phyloP scores from a whole-genome alignment of 2,113 vertebrate genomes.

The Dasyurus viverrinus region DNA sequence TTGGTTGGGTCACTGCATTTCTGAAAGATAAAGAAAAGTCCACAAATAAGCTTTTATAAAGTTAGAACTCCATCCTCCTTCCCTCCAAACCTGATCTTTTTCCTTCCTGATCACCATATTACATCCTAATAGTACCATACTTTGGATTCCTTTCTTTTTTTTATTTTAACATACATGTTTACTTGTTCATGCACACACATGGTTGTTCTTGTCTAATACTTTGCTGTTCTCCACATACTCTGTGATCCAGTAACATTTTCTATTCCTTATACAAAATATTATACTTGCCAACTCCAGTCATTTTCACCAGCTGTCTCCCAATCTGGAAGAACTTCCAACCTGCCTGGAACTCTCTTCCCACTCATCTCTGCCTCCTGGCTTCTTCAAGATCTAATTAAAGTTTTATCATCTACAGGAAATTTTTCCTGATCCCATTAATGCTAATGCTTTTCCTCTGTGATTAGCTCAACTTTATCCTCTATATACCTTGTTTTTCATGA shows the following conservation, averaged over 20 bases:
- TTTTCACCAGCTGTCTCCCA: not conserved
- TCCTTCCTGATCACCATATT: no score
- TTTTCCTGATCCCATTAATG: not conserved
- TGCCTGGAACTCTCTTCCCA: not conserved
- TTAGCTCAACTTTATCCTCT: no score
- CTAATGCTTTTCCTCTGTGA: no score
- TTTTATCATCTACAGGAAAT: not conserved
- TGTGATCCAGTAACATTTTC: not conserved
- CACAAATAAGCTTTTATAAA: not conserved
- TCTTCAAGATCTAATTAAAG: not conserved
- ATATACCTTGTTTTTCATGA: no score
- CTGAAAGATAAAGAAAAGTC: constrained; percentile 52
- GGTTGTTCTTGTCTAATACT: not conserved
- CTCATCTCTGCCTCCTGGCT: not conserved
- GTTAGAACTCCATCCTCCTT: accelerated
- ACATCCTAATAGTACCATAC: not conserved
- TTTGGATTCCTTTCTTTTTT: not conserved
- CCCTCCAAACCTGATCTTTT: accelerated
- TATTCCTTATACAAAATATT: not conserved
- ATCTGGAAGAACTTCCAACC: no score
- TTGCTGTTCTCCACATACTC: not conserved
- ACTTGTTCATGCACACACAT: not conserved
- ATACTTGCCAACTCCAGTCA: not conserved
- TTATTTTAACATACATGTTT: not conserved
- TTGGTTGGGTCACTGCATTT: not conserved